Evolutionary conservation across 2,797 vertebrate genomes (phyloP).

Genomic region (Paramormyrops hopkinsi): DNA sequence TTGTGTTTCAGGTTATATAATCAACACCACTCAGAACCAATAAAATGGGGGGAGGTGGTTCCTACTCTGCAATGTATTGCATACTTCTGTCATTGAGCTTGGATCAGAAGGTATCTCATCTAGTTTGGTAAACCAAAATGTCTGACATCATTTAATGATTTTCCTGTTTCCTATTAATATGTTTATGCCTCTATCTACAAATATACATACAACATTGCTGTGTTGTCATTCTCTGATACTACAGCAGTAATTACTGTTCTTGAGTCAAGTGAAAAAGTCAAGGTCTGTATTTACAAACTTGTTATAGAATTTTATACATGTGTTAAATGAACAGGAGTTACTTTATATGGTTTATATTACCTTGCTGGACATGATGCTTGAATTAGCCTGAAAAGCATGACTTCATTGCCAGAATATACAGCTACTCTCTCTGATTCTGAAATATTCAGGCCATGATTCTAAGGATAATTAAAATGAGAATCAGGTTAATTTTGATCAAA

Average conservation of each 20-base stretch:
- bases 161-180: not conserved
- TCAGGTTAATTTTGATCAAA: not conserved
- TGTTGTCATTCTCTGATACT: not conserved
- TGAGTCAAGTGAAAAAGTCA: not conserved
- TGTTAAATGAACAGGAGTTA: not conserved
- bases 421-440: not conserved
- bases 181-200: not conserved
- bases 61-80: not conserved
- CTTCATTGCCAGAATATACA: not conserved
- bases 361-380: not conserved
- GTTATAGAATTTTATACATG: not conserved
- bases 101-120: not conserved
- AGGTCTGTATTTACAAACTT: not conserved
- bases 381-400: not conserved
- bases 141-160: not conserved
- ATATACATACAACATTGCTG: not conserved
- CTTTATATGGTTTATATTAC: not conserved
- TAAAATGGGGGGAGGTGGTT: not conserved
- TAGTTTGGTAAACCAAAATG: not conserved
- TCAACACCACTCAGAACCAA: not conserved
- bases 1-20: not conserved
- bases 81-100: not conserved
- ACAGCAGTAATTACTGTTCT: not conserved
- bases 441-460: not conserved
- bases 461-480: slow-evolving; percentile 2